Percentiles rank a stretch among this genome's conserved stretches.
Evolutionary conservation across 2,797 vertebrate genomes (phyloP).

Genomic region (Molossus alvarezi): DNA sequence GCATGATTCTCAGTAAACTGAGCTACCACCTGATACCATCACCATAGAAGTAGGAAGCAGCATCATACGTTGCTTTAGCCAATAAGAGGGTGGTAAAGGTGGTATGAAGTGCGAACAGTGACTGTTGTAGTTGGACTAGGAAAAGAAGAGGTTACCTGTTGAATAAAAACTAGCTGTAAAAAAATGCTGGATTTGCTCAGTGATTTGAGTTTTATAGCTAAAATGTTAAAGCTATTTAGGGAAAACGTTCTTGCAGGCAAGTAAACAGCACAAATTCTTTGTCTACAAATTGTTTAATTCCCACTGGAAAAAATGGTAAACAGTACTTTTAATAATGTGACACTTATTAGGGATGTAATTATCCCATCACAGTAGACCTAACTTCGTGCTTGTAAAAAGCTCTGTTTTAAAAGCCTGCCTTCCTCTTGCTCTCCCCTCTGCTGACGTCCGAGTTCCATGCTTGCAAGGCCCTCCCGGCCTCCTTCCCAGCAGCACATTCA

Average conservation of each 20-base stretch:
- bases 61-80: neutral
- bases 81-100: neutral
- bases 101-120: neutral
- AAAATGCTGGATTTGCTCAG: neutral
- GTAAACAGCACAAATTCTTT: slow-evolving; percentile 42
- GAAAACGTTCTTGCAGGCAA: slow-evolving; percentile 10
- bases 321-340: neutral
- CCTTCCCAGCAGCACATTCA: neutral
- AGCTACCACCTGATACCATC: neutral
- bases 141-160: slow-evolving; percentile 25
- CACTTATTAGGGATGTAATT: neutral
- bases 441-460: neutral
- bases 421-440: neutral
- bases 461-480: neutral
- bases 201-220: slow-evolving; percentile 37
- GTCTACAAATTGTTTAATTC: slow-evolving; percentile 55
- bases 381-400: neutral
- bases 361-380: neutral
- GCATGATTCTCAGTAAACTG: neutral
- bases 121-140: neutral
- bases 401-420: slow-evolving; percentile 20
- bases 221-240: slow-evolving; percentile 22
- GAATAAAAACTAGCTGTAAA: slow-evolving; percentile 54
- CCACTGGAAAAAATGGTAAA: neutral
- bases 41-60: neutral